Conservation (phyloP, 2,888 invertebrate genomes). For the Neocrepidodera transversa region DNA sequence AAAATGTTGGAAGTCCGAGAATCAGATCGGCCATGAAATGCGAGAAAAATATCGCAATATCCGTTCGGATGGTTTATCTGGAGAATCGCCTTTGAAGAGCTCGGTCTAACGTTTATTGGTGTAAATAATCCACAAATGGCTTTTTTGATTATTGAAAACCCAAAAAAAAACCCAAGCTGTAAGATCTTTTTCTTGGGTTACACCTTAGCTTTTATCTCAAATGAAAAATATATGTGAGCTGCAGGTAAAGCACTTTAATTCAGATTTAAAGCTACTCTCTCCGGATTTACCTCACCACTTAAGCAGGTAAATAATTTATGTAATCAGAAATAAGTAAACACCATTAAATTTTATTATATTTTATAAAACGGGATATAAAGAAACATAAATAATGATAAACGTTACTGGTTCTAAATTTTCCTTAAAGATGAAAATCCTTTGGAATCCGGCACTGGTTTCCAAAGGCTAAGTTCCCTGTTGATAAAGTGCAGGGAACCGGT, state of each 20-base stretch:
- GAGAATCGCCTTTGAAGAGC: slow-evolving; percentile 36
- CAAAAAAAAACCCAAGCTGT: slow-evolving; percentile 5
- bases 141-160: slow-evolving; percentile 31
- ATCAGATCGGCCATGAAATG: slow-evolving; percentile 46
- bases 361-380: too few relatives aligned
- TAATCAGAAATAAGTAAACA: too few relatives aligned
- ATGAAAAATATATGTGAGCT: slow-evolving; percentile 27
- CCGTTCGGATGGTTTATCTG: slow-evolving; percentile 41
- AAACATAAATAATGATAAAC: too few relatives aligned
- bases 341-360: too few relatives aligned
- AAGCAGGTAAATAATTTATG: too few relatives aligned
- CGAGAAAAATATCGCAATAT: slow-evolving; percentile 50
- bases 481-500: slow-evolving; percentile 42
- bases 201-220: slow-evolving; percentile 17
- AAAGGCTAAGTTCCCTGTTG: slow-evolving; percentile 32
- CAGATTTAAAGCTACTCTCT: slow-evolving; percentile 1
- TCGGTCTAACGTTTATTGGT: slow-evolving; percentile 34
- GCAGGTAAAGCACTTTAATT: slow-evolving; percentile 23
- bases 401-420: too few relatives aligned
- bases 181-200: slow-evolving; percentile 15
- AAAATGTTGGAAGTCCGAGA: slow-evolving; percentile 29
- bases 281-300: background rate
- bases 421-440: too few relatives aligned
- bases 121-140: slow-evolving; percentile 33
- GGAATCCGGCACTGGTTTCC: slow-evolving; percentile 32